Evolutionary conservation across 2,888 invertebrate species (phyloP).

Genomic region (Asteroscopus sphinx): DNA sequence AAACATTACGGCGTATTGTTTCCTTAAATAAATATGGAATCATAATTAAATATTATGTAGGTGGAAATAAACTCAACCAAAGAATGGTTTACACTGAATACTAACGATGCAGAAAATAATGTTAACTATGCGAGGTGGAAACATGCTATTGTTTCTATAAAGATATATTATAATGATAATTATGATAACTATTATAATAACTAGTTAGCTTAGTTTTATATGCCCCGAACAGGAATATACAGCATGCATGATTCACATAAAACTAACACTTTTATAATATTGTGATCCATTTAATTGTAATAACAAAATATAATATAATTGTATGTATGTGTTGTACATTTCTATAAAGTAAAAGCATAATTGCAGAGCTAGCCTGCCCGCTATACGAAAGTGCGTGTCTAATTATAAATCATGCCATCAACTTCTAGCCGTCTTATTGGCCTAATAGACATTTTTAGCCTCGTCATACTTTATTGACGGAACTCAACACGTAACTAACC

Average conservation of each 20-base stretch:
- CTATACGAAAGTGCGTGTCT: slow-evolving; percentile 32
- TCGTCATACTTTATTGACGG: slow-evolving; percentile 60
- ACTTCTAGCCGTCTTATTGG: slow-evolving; percentile 52
- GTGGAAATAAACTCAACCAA: slow-evolving; percentile 21
- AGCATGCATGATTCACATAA: slow-evolving; percentile 15
- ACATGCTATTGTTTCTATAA: slow-evolving; percentile 36
- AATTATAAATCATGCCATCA: slow-evolving; percentile 54
- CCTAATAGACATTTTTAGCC: slow-evolving; percentile 58
- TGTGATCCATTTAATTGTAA: slow-evolving; percentile 2
- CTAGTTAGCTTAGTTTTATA: slow-evolving; percentile 31
- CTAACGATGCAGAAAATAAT: slow-evolving; percentile 42
- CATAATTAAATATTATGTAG: slow-evolving; percentile 12
- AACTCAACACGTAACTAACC: slow-evolving; percentile 61
- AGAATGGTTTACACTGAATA: slow-evolving; percentile 39
- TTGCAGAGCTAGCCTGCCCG: slow-evolving; percentile 11
- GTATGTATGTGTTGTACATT: no score
- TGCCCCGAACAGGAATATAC: slow-evolving; percentile 21
- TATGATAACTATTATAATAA: slow-evolving; percentile 30
- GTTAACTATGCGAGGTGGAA: slow-evolving; percentile 35
- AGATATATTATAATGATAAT: slow-evolving; percentile 36
- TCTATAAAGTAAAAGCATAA: slow-evolving; percentile 11
- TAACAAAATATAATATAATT: not conserved
- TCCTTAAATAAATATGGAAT: slow-evolving; percentile 28
- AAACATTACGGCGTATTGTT: slow-evolving; percentile 39
- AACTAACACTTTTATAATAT: slow-evolving; percentile 20